Base-by-base conservation (phyloP, 2,888 invertebrate species). In the Pelosia muscerda region DNA sequence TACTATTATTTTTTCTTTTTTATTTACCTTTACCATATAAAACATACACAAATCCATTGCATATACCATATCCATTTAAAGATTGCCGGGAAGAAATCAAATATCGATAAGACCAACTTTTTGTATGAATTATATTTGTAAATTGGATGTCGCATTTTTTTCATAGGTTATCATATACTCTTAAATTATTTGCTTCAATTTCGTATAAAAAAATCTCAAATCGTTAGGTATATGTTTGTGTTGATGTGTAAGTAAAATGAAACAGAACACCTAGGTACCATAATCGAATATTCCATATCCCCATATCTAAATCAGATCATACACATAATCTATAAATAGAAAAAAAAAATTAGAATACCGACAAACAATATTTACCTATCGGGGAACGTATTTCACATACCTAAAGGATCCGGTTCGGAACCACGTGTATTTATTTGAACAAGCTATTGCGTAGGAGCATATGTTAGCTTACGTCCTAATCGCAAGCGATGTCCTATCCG, bases 391-490 rank as follows among this genome's bases (percentile, higher is more conserved):
- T 90, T 89, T 92, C 92, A 89, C 91, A 92, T 87, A 92, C 87
- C 88, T 84, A 81, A 84, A 83, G 90, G 88, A 93, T 90, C 92
- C 92, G 91, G 91, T 84, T 88, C 85, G 79, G 83, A 79, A 85
- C 83, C 93, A 93, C 86, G 86, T 93, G 92, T 93, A 91, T 94
- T 94, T 94, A 91, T 94, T 94, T 93, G 86, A 84, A 88, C 84
- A 90, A 85, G 86, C 84, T 79, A 86, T 92, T 91, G 89, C 94
- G 94, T 89, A 92, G 87, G 88, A 88, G 86, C 92, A 91, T 87
- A 84, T 92, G 91, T 76, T 70, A 83, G 85, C 83, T 89, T 90
- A 90, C 93, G 93, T 90, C 78, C 84, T 80, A 83, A 84, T 72
- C 88, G 88, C 88, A 84, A 84, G 86, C 89, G 87, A 91, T 92